phyloP scores from a whole-genome alignment of 2,888 invertebrate species.

The Heliconius ethilla region DNA sequence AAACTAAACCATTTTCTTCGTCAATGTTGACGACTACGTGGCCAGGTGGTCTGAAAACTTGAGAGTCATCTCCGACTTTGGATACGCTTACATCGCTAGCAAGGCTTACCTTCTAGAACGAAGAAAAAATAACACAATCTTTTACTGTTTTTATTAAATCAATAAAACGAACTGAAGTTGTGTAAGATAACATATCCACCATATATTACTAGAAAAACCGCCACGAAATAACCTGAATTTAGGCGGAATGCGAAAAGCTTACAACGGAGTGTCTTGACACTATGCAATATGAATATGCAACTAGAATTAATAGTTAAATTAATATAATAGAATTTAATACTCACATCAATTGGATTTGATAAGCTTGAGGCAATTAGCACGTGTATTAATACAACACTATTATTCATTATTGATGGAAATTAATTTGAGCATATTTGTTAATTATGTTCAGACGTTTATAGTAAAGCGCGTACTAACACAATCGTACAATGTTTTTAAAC shows the following conservation, averaged over 20 bases:
- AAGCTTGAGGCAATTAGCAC: slow-evolving; percentile 25
- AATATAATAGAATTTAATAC: slow-evolving; percentile 1
- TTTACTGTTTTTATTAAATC: neutral
- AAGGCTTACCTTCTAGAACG: neutral
- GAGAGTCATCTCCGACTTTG: neutral
- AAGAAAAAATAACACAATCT: neutral
- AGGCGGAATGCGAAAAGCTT: neutral
- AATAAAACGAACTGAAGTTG: no score
- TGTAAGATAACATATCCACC: neutral
- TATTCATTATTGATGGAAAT: slow-evolving; percentile 32
- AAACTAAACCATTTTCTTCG: neutral
- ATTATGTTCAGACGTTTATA: slow-evolving; percentile 12
- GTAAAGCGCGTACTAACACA: neutral
- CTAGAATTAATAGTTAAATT: neutral
- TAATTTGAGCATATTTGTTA: slow-evolving; percentile 21
- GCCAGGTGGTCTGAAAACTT: neutral
- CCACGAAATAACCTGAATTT: neutral
- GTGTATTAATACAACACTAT: slow-evolving; percentile 24
- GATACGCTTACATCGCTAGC: neutral
- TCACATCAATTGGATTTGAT: slow-evolving; percentile 28
- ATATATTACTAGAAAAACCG: neutral
- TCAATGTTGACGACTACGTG: neutral
- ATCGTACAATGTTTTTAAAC: neutral
- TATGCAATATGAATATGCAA: neutral
- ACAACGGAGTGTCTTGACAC: neutral